Base-by-base conservation (phyloP, 30 jellyfish, hydroid and myxozoan species). In the Turritopsis rubra region DNA sequence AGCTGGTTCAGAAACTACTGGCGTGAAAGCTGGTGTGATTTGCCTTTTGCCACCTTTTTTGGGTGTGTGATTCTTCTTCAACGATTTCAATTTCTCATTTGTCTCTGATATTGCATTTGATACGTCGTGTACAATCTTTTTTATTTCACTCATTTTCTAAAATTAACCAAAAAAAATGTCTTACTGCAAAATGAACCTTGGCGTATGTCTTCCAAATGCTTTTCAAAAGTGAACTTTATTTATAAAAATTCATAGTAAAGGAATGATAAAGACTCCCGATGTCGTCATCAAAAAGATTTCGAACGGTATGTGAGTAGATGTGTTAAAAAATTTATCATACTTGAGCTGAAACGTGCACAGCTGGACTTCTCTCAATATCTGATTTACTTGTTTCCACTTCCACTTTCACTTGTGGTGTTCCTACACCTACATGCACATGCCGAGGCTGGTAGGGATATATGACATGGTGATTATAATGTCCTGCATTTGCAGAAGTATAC, bases 1-100 rank as follows among this genome's bases (percentile, higher is more conserved):
- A 71, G 87, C 98, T 65, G 98, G 98, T 71, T 92, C 98, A 8
- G 98, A 88, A 53, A 85, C 95, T 16, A 92, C 98, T 27, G 98
- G 98, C 75, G 98, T 92, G 73, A 65, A 92, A 16, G 96, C 96
- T 66, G 98, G 98, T 5, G 98, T 88, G 52, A 92, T 92, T 72
- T 92, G 98, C 75, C 96, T 75, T 85, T 88, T 92, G 54, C 82
- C 87, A 80, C 87, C 87, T 28, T 80, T 84, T 17, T 89, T 75
- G 8, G 85, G 93, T 18, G 87, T 83, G n/a, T 82, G 89, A 16
- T 27, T 19, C 52, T 73, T 75, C 84, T 82, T 88, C 88, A 92
- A 68, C 16, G 96, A 89, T 28, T 74, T 78, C 75, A 92, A 68
- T 74, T 92, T 92, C 54, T 76, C 95, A 21, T 89, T 95, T 4